Evolutionary conservation across 2,888 invertebrate species (phyloP), one percentile per base, ranked within the genome.

Genomic region (Leptinotarsa peninsularis): DNA sequence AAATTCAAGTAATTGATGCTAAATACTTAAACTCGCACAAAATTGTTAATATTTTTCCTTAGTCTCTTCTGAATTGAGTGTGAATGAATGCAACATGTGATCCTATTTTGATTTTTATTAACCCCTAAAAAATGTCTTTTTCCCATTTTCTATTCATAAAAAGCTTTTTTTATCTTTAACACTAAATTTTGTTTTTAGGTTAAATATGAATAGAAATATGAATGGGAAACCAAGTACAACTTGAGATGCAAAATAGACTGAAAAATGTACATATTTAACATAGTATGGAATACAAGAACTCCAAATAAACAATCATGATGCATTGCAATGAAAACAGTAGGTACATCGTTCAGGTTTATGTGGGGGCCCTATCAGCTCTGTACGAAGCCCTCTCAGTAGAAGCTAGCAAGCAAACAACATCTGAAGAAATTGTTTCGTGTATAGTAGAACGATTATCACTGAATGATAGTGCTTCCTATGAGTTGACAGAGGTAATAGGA

Each of bases 311-410:
- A 72, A 74, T 67, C 77, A 78, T 79, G 78, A 79, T 80, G 78
- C 78, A 77, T 49, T 75, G 77, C 58, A 81, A 80, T 74, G 83
- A 82, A 73, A 83, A 83, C 74, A 82, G 82, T 72, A 78, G 83
- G 67, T 83, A 80, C 89, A 93, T 94, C 87, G 93, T 94, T 83
- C 91, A 96, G 92, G 96, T 96, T 89, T 95, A 95, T 90, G 96
- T 96, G 88, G 96, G 96, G 84, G 94, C 95, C 82, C 91, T 96
- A 85, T 95, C 95, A 84, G 93, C 93, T 83, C 94, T 95, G 88
- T 96, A 95, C 90, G 96, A 97, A 89, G 95, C 96, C 80, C 91
- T 97, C 80, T 95, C 95, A 73, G 95, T 97, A 82, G 96, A 97
- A 89, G 96, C 96, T 74, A 96, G 96, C 81, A 97, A 96, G 87